Percentiles rank a stretch among this genome's conserved stretches.
Conservation (phyloP, 2,888 invertebrate species). For the Priocnemis perturbator region DNA sequence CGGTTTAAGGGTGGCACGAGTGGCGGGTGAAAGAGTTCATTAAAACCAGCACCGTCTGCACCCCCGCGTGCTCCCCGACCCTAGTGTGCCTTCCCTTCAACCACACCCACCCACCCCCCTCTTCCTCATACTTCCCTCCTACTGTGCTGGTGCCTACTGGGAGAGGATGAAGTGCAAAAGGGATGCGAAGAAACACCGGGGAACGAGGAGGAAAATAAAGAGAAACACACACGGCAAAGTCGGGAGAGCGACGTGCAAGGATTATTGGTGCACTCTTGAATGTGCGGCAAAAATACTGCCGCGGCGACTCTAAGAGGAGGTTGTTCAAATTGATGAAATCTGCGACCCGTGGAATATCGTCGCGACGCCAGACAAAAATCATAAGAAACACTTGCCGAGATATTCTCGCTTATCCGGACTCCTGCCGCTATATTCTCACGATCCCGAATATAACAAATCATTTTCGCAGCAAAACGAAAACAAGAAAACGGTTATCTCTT, state of each 20-base stretch:
- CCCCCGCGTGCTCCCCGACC: slow-evolving; percentile 50
- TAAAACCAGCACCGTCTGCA: slow-evolving; percentile 71
- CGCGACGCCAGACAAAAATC: too few relatives aligned
- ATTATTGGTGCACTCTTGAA: too few relatives aligned
- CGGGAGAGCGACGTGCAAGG: too few relatives aligned
- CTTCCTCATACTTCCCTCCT: slow-evolving; percentile 15
- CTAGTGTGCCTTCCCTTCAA: slow-evolving; percentile 25
- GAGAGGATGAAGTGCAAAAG: slow-evolving; percentile 7
- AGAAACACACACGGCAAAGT: too few relatives aligned
- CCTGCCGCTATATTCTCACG: too few relatives aligned
- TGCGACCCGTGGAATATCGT: too few relatives aligned
- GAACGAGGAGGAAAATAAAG: slow-evolving; percentile 39
- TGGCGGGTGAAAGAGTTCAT: slow-evolving; percentile 71
- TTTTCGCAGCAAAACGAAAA: background rate
- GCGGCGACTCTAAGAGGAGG: too few relatives aligned
- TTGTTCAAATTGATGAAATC: too few relatives aligned
- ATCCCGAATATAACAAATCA: background rate
- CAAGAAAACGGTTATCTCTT: too few relatives aligned
- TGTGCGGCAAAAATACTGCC: too few relatives aligned
- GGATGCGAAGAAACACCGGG: slow-evolving; percentile 10
- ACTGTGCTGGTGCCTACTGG: slow-evolving; percentile 14
- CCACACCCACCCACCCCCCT: slow-evolving; percentile 28
- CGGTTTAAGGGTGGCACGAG: slow-evolving; percentile 70
- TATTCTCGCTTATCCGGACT: too few relatives aligned
- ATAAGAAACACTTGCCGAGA: too few relatives aligned